Evolutionary conservation across 2,113 vertebrate genomes (phyloP).

Genomic region (Rana temporaria): DNA sequence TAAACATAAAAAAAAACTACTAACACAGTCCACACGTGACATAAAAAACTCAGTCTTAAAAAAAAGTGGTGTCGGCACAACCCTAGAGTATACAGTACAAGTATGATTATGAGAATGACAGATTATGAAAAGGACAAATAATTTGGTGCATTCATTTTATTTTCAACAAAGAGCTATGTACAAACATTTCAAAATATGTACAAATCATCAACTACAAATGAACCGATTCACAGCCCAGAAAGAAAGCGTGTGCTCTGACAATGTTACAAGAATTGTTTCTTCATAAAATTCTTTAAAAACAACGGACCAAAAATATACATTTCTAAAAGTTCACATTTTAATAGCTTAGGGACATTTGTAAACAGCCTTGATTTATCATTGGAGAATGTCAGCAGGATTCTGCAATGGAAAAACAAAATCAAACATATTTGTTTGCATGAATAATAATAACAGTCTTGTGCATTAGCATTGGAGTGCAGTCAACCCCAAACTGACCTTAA

Average conservation of each 20-base stretch:
- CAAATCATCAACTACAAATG: background rate
- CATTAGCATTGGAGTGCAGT: no score
- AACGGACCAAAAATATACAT: background rate
- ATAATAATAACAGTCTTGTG: no score
- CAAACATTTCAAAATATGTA: background rate
- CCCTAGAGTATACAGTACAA: no score
- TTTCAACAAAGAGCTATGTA: conserved; percentile 7
- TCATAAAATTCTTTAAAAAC: background rate
- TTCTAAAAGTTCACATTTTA: background rate
- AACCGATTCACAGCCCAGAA: background rate
- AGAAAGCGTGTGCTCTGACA: background rate
- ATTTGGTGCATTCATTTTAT: background rate
- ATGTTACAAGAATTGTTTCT: background rate
- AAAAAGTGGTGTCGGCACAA: no score
- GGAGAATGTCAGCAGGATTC: background rate
- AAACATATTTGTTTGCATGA: no score
- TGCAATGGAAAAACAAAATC: background rate
- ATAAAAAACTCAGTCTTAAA: no score
- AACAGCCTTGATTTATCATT: background rate
- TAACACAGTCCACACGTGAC: no score
- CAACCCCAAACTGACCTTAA: no score
- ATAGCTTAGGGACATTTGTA: background rate
- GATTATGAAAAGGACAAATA: no score
- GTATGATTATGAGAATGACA: background rate
- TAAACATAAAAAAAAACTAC: no score